A percentile compares a stretch with the other conserved stretches of the same genome.
Evolutionary conservation across 2,888 invertebrate genomes (phyloP).

Genomic region (Plagiodera versicolora): DNA sequence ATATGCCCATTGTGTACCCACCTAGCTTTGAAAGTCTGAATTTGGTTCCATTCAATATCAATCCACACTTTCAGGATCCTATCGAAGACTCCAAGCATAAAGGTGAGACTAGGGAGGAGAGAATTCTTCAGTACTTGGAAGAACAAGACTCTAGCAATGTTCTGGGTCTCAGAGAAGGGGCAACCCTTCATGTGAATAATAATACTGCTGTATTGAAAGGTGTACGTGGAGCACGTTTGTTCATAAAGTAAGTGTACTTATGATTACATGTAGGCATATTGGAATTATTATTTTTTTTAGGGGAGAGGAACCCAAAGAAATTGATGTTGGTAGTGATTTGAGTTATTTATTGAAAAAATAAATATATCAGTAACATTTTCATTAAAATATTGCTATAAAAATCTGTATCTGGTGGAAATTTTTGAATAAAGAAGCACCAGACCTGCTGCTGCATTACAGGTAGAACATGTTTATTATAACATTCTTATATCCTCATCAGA

Average conservation of each 20-base stretch:
- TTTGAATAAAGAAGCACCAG: neutral
- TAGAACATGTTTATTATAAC: slow-evolving; percentile 1
- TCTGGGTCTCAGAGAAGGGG: slow-evolving; percentile 73
- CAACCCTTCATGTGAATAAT: slow-evolving; percentile 64
- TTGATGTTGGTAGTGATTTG: slow-evolving; percentile 61
- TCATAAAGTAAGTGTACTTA: slow-evolving; percentile 61
- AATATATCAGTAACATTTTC: neutral
- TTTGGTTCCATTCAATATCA: slow-evolving; percentile 81
- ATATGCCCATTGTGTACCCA: slow-evolving; percentile 84
- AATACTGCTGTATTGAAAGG: slow-evolving; percentile 65
- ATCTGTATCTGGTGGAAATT: neutral
- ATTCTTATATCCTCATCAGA: slow-evolving; percentile 34
- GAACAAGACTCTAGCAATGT: slow-evolving; percentile 63
- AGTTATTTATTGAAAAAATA: slow-evolving; percentile 58
- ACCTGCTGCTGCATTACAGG: neutral
- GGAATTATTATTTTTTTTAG: slow-evolving; percentile 54
- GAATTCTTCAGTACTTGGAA: slow-evolving; percentile 70
- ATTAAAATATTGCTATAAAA: neutral
- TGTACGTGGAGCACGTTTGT: slow-evolving; percentile 64
- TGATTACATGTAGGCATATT: too few species aligned
- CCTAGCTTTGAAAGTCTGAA: slow-evolving; percentile 71
- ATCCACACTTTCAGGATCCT: slow-evolving; percentile 78
- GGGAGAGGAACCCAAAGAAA: slow-evolving; percentile 57
- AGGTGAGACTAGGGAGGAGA: slow-evolving; percentile 78
- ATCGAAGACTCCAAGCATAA: slow-evolving; percentile 66